These are phyloP conservation scores for Channa striata DNA, from an alignment of 2,797 vertebrate genomes.

Conservation along the genomic window DNA sequence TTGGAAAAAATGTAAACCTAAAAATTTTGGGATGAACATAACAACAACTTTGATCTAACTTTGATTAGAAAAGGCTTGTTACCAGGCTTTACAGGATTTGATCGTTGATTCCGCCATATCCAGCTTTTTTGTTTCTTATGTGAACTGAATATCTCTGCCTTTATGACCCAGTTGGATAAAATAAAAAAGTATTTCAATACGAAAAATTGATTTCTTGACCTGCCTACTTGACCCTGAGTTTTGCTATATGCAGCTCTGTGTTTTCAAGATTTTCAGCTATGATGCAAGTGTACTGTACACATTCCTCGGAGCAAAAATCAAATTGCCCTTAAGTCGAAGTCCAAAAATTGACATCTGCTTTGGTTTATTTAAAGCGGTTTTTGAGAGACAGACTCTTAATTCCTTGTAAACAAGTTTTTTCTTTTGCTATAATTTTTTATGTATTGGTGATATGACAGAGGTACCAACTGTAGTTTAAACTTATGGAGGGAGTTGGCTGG, in stretches of 20 bases:
- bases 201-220: too few species aligned
- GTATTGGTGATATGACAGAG: too few species aligned
- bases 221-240: background rate
- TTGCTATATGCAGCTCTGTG: background rate
- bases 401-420: too few species aligned
- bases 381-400: too few species aligned
- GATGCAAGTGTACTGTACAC: too few species aligned
- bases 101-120: too few species aligned
- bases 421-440: background rate
- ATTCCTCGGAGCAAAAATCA: background rate
- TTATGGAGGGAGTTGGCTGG: constrained; percentile 54
- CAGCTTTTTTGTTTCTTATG: too few species aligned
- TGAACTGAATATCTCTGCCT: background rate
- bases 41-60: background rate
- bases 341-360: background rate
- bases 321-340: constrained; percentile 3
- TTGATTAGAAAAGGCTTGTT: background rate
- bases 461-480: constrained; percentile 36
- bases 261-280: too few species aligned
- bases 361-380: too few species aligned
- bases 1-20: constrained; percentile 5
- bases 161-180: too few species aligned
- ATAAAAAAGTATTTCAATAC: too few species aligned
- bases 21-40: background rate
- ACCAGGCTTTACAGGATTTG: too few species aligned